Conservation (phyloP, 2,888 invertebrate genomes). For the Pseudolycoriella hygida region DNA sequence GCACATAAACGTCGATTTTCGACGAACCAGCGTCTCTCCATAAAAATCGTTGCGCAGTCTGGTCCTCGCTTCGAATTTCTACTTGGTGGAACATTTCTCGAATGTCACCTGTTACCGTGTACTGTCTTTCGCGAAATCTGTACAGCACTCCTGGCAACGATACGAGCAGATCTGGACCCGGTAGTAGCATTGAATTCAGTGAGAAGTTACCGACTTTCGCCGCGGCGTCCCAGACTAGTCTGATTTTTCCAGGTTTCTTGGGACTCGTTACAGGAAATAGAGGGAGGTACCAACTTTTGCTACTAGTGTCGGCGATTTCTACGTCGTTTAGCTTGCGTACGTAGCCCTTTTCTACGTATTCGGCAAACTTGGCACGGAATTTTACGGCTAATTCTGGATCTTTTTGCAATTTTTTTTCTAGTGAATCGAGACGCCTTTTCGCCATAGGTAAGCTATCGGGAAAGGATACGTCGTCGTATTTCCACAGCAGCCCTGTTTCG, state of each 20-base stretch:
- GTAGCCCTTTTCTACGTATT: too few species aligned
- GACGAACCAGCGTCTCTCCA: conserved; percentile 5
- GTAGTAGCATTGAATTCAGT: conserved; percentile 13
- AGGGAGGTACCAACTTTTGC: conserved; percentile 13
- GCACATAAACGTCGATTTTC: not conserved
- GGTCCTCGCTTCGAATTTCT: conserved; percentile 6
- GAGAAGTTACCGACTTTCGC: conserved; percentile 10
- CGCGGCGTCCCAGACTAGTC: too few species aligned
- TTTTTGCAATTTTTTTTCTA: conserved; percentile 8
- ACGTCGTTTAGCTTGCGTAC: too few species aligned
- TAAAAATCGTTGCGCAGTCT: conserved; percentile 8
- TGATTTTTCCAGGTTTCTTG: conserved; percentile 14
- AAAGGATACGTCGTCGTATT: not conserved
- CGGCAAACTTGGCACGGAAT: conserved; percentile 8
- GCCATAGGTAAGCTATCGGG: not conserved
- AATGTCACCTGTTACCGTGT: conserved; percentile 10
- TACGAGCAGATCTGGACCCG: too few species aligned
- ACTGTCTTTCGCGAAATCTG: conserved; percentile 9
- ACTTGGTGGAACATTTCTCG: too few species aligned
- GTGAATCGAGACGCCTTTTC: not conserved
- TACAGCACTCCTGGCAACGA: conserved; percentile 10
- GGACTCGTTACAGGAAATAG: conserved; percentile 13
- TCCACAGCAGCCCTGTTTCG: too few species aligned
- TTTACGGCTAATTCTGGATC: too few species aligned
- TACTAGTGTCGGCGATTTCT: not conserved